Percentiles rank a stretch among this genome's conserved stretches.
These are phyloP conservation scores for Acleris cristana DNA, from an alignment of 2,888 invertebrate genomes.

Conservation along the genomic window DNA sequence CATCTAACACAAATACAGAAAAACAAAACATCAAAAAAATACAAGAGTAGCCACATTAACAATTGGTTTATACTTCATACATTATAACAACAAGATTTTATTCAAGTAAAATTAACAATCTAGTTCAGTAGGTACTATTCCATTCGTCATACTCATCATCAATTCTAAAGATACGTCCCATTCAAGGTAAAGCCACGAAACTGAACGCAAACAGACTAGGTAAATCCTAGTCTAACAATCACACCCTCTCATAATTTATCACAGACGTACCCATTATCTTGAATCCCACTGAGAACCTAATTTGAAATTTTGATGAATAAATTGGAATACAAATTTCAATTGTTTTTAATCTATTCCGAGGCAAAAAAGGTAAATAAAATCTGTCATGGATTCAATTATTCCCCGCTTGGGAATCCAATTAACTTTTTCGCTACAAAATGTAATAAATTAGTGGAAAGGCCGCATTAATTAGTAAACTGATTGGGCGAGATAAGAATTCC, in stretches of 20 bases:
- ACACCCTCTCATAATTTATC: slow-evolving; percentile 24
- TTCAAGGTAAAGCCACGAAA: too few species aligned
- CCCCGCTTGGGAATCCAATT: slow-evolving; percentile 28
- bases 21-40: too few species aligned
- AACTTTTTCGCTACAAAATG: slow-evolving; percentile 34
- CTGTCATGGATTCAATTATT: slow-evolving; percentile 36
- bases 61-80: too few species aligned
- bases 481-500: slow-evolving; percentile 24
- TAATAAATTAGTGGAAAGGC: slow-evolving; percentile 31
- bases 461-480: slow-evolving; percentile 36
- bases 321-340: slow-evolving; percentile 33
- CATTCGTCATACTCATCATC: too few species aligned
- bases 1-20: too few species aligned
- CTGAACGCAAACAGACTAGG: too few species aligned
- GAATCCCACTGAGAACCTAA: slow-evolving; percentile 3
- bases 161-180: too few species aligned
- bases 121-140: too few species aligned
- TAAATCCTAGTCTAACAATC: slow-evolving; percentile 3
- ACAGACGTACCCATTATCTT: slow-evolving; percentile 25
- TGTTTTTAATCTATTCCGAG: slow-evolving; percentile 29
- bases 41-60: too few species aligned
- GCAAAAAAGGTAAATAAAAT: slow-evolving; percentile 35
- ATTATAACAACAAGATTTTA: too few species aligned
- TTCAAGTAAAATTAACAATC: too few species aligned
- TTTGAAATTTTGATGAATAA: slow-evolving; percentile 34